These are phyloP conservation scores for Lasioglossum baleicum DNA, from an alignment of 1,140 invertebrate genomes.

Conservation along the genomic window DNA sequence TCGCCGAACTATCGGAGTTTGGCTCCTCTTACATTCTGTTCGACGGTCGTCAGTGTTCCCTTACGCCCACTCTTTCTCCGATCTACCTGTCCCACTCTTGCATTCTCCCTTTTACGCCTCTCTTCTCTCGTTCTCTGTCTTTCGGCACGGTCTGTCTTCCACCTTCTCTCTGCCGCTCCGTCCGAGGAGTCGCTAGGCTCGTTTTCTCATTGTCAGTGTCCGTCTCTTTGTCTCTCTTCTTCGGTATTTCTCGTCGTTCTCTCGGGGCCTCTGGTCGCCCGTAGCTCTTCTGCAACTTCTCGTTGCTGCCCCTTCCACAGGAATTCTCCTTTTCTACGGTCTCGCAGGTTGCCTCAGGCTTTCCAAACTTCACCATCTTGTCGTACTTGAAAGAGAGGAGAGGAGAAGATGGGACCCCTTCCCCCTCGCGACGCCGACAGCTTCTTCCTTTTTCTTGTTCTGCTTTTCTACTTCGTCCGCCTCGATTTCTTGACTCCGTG, in stretches of 20 bases:
- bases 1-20: conserved; percentile 48
- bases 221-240: conserved; percentile 53
- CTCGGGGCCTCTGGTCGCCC: conserved; percentile 22
- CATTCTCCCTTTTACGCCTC: conserved; percentile 8
- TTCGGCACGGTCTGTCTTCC: background rate
- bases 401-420: conserved; percentile 18
- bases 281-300: conserved; percentile 59
- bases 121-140: background rate
- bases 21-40: conserved; percentile 37
- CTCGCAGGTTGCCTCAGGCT: conserved; percentile 57
- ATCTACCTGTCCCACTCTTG: conserved; percentile 2
- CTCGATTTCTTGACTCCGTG: conserved; percentile 42
- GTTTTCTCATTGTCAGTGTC: conserved; percentile 61
- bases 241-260: conserved; percentile 30
- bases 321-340: conserved; percentile 56
- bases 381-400: conserved; percentile 41
- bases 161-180: background rate
- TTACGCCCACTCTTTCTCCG: conserved; percentile 46
- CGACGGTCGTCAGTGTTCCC: conserved; percentile 50
- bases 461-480: conserved; percentile 9
- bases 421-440: background rate
- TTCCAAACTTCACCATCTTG: conserved; percentile 65
- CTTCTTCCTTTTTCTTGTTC: conserved; percentile 22
- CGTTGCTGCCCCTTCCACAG: conserved; percentile 37
- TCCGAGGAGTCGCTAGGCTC: conserved; percentile 30